Percentiles rank a stretch among this genome's conserved stretches.
Evolutionary conservation across 2,797 vertebrate genomes (phyloP).

Genomic region (Oophaga sylvatica): DNA sequence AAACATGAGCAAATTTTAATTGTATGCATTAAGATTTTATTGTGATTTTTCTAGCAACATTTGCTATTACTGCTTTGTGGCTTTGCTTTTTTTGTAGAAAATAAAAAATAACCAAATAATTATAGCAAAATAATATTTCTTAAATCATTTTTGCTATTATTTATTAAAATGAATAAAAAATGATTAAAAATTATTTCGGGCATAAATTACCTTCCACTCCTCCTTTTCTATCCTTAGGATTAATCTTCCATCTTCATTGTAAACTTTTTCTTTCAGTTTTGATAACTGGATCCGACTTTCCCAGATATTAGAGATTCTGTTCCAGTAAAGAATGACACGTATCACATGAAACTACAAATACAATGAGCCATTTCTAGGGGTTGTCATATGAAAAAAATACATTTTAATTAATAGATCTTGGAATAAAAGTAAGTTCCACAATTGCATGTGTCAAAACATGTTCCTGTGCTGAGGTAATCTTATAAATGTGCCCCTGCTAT

Average conservation of each 20-base stretch:
- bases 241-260: slow-evolving; percentile 85
- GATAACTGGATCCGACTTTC: slow-evolving; percentile 86
- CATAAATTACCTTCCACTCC: slow-evolving; percentile 90
- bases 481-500: too few relatives aligned
- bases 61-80: too few relatives aligned
- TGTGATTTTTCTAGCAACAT: too few relatives aligned
- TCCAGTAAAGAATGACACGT: not conserved
- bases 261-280: slow-evolving; percentile 85
- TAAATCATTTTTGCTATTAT: not conserved
- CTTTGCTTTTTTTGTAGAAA: too few relatives aligned
- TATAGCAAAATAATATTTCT: not conserved
- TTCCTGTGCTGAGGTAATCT: too few relatives aligned
- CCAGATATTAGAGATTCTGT: slow-evolving; percentile 81
- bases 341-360: not conserved
- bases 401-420: too few relatives aligned
- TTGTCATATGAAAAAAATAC: too few relatives aligned
- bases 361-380: not conserved
- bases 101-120: not conserved
- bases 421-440: too few relatives aligned
- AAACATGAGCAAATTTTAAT: too few relatives aligned
- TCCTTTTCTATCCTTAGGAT: slow-evolving; percentile 90
- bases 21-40: too few relatives aligned
- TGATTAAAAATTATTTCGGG: not conserved
- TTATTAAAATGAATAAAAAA: not conserved
- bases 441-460: too few relatives aligned